phyloP scores from a whole-genome alignment of 1,140 invertebrate species.

The Eueides isabella region DNA sequence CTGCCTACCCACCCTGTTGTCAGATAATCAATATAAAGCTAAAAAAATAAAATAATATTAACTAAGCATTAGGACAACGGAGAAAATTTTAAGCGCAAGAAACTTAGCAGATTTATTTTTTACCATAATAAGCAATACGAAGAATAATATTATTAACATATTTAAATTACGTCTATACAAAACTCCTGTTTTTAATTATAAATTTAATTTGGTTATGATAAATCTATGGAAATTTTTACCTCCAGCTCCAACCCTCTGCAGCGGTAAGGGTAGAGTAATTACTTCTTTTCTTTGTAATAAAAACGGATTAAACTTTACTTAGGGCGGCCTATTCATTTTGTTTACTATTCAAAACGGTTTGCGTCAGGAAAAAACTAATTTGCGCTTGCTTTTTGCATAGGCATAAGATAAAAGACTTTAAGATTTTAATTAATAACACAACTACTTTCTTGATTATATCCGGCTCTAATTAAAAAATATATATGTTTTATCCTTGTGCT shows the following conservation, averaged over 20 bases:
- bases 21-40: no score
- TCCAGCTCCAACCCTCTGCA: slow-evolving; percentile 76
- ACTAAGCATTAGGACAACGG: no score
- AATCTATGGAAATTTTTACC: slow-evolving; percentile 82
- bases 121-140: slow-evolving; percentile 59
- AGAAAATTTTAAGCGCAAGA: neutral
- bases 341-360: slow-evolving; percentile 78
- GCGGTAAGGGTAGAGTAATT: slow-evolving; percentile 79
- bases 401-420: slow-evolving; percentile 46
- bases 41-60: neutral
- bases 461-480: slow-evolving; percentile 36
- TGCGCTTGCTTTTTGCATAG: slow-evolving; percentile 47
- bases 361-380: slow-evolving; percentile 76
- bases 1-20: no score
- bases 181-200: slow-evolving; percentile 81
- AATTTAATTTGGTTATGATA: slow-evolving; percentile 82
- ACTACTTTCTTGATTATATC: slow-evolving; percentile 35
- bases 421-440: slow-evolving; percentile 64
- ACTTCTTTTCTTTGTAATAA: slow-evolving; percentile 82
- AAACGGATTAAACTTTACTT: slow-evolving; percentile 82
- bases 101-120: slow-evolving; percentile 49
- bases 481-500: neutral
- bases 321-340: slow-evolving; percentile 79
- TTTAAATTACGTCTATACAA: slow-evolving; percentile 79
- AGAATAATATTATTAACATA: slow-evolving; percentile 75